Base-by-base conservation (phyloP, 1,140 invertebrate genomes). In the Battus philenor region DNA sequence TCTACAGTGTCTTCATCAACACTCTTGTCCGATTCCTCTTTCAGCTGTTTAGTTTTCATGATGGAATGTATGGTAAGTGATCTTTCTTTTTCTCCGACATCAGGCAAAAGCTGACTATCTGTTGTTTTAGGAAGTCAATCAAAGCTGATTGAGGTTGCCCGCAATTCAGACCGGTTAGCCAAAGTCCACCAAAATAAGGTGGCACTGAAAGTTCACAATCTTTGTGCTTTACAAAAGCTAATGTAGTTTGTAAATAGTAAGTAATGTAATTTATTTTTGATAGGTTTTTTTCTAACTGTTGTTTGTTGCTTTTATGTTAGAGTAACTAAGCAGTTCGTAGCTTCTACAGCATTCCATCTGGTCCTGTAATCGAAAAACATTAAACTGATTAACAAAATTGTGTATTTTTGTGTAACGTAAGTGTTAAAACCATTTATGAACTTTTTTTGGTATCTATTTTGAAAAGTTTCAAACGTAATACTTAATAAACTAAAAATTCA, bases 21-120 rank as follows among this genome's bases (percentile, higher is more conserved):
- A 57, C 63, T 74, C 62, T 81, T 82, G 33, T 85, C 81, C 45
- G 60, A 57, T 48, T 85, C 81, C 45, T 85, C 78, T 63, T 85
- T 85, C 50, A 49, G 45, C 56, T 85, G 81, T 59, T 85, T 85
- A 64, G 81, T 82, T 80, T 85, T 85, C 81, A 85, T 85, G 69
- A 66, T 85, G 81, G 79, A 81, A 81, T 85, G 68, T 81, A 54
- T 65, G 62, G 70, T 70, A 62, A 70, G 60, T 69, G 67, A 59
- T 48, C 50, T 46, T 50, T 68, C 77, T 69, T 71, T 79, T 68
- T 54, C 58, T 72, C 64, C 72, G 81, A 83, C 81, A 85, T 85
- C 62, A 82, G 81, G 78, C 75, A 67, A 38, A 62, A 22, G 50
- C 62, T 69, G 56, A 34, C 47, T 39, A 20, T 77, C 62, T 69